Base-by-base conservation (phyloP, 2,113 vertebrate genomes). In the Callospermophilus lateralis region DNA sequence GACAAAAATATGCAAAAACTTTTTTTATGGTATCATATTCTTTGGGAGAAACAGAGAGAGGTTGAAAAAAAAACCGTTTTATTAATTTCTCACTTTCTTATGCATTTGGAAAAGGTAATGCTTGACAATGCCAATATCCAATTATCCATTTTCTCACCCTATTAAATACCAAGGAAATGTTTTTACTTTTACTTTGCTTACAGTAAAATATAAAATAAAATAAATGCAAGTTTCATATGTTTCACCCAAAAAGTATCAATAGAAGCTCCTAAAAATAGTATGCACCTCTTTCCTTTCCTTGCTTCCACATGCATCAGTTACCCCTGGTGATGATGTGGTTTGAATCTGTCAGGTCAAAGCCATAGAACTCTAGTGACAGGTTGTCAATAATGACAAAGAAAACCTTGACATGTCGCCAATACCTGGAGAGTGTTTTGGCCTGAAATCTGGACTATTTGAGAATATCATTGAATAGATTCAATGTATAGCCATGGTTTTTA, bases 401-500 rank as follows among this genome's bases (percentile, higher is more conserved):
- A 93, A 42, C 11, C n/a, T 76, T 97, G 96, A 96, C 84, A 87
- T 28, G 72, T 42, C 73, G 70, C 92, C 96, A 73, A 84, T 95
- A 95, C 61, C 63, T 24, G 51, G 70, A 91, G 85, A 94, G 73
- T 34, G 94, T 42, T 95, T 92, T 97, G 97, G 85, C 78, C 51
- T 93, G 83, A 96, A 98, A 85, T 95, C 73, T 85, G 65, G 37
- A 93, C 73, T 93, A 93, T 85, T 95, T 70, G 58, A 87, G 30
- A 89, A 89, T 94, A 97, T 97, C 74, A 93, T 0, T 10, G 93
- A 96, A 95, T 89, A 72, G n/a, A 91, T 91, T 91, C 89, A 92
- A 95, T 92, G 37, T 77, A 93, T 65, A 79, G 4, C 77, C 94
- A 95, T 87, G 53, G 34, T 89, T 84, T 45, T 89, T 77, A 73